Evolutionary conservation across 2,888 invertebrate genomes (phyloP).

Genomic region (Lasioglossum figueresi): DNA sequence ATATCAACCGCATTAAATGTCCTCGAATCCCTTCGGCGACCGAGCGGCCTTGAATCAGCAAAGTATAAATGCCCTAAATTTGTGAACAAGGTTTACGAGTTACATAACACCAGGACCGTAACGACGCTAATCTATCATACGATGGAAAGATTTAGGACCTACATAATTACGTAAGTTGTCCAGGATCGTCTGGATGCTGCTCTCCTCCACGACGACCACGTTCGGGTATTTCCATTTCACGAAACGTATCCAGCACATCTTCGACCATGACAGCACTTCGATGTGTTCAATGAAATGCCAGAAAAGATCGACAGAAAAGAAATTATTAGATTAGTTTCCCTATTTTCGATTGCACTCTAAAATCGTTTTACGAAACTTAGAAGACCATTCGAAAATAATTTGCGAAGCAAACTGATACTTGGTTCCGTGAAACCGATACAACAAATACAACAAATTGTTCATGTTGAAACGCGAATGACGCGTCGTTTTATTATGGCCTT

Average conservation of each 20-base stretch:
- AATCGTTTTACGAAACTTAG: no score
- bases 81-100: constrained; percentile 15
- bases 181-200: constrained; percentile 76
- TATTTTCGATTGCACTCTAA: no score
- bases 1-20: constrained; percentile 75
- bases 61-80: constrained; percentile 79
- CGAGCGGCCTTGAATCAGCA: constrained; percentile 78
- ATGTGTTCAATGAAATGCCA: neutral
- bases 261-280: constrained; percentile 78
- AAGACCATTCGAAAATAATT: no score
- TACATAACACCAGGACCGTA: constrained; percentile 17
- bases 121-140: neutral
- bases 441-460: neutral
- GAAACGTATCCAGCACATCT: constrained; percentile 77
- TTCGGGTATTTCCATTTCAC: constrained; percentile 80
- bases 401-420: neutral
- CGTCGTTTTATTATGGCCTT: neutral
- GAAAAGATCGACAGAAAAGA: neutral
- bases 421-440: neutral
- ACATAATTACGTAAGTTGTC: constrained; percentile 81
- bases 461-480: neutral
- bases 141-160: constrained; percentile 41
- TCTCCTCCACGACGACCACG: constrained; percentile 77
- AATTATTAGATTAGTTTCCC: neutral
- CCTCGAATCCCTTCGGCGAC: constrained; percentile 74